Evolutionary conservation across 2,888 invertebrate species (phyloP).

Genomic region (Slavum lentiscoides): DNA sequence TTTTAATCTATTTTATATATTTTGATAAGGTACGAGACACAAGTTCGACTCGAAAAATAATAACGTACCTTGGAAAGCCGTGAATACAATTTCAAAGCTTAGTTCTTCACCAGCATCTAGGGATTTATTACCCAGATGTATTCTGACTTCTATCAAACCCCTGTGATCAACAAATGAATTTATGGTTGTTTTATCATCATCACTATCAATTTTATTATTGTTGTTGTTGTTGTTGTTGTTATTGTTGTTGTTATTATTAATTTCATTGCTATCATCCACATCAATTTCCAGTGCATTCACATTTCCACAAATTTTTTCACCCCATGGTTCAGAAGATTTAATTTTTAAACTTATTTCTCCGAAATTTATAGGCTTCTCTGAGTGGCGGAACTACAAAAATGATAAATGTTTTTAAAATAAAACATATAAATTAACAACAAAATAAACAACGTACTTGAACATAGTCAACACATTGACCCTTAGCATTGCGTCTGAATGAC

Average conservation of each 20-base stretch:
- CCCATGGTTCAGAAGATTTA: constrained; percentile 57
- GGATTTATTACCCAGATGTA: constrained; percentile 60
- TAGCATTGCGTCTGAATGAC: constrained; percentile 60
- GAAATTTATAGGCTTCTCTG: constrained; percentile 59
- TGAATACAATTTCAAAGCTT: constrained; percentile 62
- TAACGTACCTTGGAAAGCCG: constrained; percentile 59
- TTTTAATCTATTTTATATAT: neutral
- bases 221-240: no score
- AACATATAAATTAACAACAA: neutral
- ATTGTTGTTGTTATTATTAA: constrained; percentile 32
- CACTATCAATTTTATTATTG: neutral
- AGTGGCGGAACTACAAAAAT: constrained; percentile 58
- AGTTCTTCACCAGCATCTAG: constrained; percentile 58
- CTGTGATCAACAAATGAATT: constrained; percentile 58
- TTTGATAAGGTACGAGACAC: neutral
- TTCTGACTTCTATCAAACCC: constrained; percentile 61
- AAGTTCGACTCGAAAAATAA: constrained; percentile 3
- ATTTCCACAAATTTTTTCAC: constrained; percentile 57
- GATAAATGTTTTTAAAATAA: constrained; percentile 57
- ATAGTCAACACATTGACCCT: constrained; percentile 62
- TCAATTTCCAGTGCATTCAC: constrained; percentile 52
- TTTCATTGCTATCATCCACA: constrained; percentile 52
- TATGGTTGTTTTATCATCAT: constrained; percentile 54
- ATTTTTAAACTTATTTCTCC: constrained; percentile 57
- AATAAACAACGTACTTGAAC: constrained; percentile 59